Base-by-base conservation (phyloP, 2,113 vertebrate species). In the Orycteropus afer region DNA sequence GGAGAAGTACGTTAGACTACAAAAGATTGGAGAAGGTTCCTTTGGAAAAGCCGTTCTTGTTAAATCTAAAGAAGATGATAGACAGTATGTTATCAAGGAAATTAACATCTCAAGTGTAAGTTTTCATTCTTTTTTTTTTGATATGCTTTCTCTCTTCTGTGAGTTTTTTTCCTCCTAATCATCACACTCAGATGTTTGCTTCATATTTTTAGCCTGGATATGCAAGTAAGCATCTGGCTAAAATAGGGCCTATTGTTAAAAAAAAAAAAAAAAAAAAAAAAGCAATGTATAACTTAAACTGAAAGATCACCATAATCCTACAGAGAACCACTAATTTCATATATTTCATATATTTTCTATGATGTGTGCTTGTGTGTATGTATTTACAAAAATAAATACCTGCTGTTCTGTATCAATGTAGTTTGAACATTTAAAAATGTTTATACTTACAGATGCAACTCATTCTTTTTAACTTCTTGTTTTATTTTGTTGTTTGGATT, bases 1-100 rank as follows among this genome's bases (percentile, higher is more conserved):
- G 99, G 99, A 99, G 95, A 99, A 99, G 97, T 99, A 99, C 96
- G 98, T 98, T 93, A 99, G 98, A 98, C 91, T 99, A 76, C 99
- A 98, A 96, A 99, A 99, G 98, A 99, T 99, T 81, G 99, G 99
- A 89, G 99, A 99, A 98, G 99, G 99, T 89, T 99, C 99, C 9
- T 99, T 99, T 97, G 99, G 99, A 91, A 99, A 99, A 97, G 99
- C 99, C 57, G 98, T 99, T 97, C 99, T 99, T 55, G 99, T 99
- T 73, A 99, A 98, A 98, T 99, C 99, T 97, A 99, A 98, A 97
- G 98, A 99, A 97, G 98, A 99, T 98, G 98, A 98, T 71, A 99
- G 96, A 76, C 99, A 99, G 14, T 99, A 99, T 97, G 99, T 99
- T 98, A 99, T 99, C 98, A 99, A 99, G 95, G 99, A 99, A 98